Base-by-base conservation (phyloP, 2,888 invertebrate genomes). In the Drosophila mulleri region DNA sequence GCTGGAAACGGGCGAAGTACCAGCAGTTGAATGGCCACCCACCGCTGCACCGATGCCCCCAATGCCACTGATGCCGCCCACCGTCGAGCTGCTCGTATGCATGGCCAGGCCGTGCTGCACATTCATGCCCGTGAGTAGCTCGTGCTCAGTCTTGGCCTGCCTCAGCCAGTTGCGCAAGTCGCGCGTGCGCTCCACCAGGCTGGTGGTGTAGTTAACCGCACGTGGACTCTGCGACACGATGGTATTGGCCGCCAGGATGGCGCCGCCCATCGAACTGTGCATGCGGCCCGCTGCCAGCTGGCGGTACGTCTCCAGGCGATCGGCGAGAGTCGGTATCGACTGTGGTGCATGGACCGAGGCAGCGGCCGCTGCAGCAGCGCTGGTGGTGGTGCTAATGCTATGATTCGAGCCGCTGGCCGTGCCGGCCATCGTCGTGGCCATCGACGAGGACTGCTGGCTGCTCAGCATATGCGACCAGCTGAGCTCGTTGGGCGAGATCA, bases 121-220 rank as follows among this genome's bases (percentile, higher is more conserved):
- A 16, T 75, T 72, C 67, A 84, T 72, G 16, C 90, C 91, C 1
- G 89, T 85, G 8, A 92, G 75, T 26, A 93, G 76, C 29, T 93
- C 93, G 54, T 93, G 93, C 90, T 93, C 93, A 48, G 90, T 92
- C 81, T 93, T 93, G 0, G 93, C 93, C 78, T 95, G 95, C 18
- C 95, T 93, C 67, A 96, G 90, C 96, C 95, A 96, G 83, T 95
- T 95, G 71, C 95, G 93, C 68, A 95, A 92, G 82, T 95, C 95
- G 63, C 95, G 93, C 2, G 95, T 95, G 41, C 95, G 93, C 84
- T 95, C 95, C 54, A 95, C 95, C 61, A 95, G 90, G 62, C 94
- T 95, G 9, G 95, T 94, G 2, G 95, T 94, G 26, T 94, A 94
- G 59, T 94, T 94, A 32, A 94, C 94, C 12, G 92, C 92, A 3